These are phyloP conservation scores for Leptinotarsa tumamoca DNA, from an alignment of 2,888 invertebrate species.

Conservation along the genomic window DNA sequence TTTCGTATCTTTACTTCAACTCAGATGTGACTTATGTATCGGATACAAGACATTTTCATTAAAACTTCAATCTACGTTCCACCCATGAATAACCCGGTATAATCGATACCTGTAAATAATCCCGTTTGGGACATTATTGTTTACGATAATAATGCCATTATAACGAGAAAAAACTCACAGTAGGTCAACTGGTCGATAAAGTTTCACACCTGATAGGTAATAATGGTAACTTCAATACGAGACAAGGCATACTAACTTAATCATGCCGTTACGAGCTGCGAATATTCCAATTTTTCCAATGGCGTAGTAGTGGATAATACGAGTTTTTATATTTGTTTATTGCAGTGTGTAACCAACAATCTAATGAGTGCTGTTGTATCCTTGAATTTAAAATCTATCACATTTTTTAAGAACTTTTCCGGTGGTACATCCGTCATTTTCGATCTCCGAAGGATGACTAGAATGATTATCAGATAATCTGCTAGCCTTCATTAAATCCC, in stretches of 20 bases:
- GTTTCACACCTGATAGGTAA: constrained; percentile 19
- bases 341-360: background rate
- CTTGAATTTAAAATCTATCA: no score
- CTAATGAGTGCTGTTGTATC: no score
- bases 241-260: constrained; percentile 1
- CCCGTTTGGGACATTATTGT: constrained; percentile 18
- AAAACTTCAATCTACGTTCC: background rate
- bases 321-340: background rate
- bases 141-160: constrained; percentile 21
- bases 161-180: constrained; percentile 19
- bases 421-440: no score
- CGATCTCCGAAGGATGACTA: no score
- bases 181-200: constrained; percentile 17
- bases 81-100: background rate
- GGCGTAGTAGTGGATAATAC: background rate
- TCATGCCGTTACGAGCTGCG: constrained; percentile 7
- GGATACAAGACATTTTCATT: no score
- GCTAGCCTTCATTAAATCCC: no score
- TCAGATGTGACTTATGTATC: no score
- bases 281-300: constrained; percentile 10
- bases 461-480: no score
- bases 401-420: no score
- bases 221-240: constrained; percentile 10
- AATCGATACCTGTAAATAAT: constrained; percentile 18
- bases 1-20: no score